phyloP scores from a whole-genome alignment of 1,140 invertebrate species.

The Panulirus ornatus region DNA sequence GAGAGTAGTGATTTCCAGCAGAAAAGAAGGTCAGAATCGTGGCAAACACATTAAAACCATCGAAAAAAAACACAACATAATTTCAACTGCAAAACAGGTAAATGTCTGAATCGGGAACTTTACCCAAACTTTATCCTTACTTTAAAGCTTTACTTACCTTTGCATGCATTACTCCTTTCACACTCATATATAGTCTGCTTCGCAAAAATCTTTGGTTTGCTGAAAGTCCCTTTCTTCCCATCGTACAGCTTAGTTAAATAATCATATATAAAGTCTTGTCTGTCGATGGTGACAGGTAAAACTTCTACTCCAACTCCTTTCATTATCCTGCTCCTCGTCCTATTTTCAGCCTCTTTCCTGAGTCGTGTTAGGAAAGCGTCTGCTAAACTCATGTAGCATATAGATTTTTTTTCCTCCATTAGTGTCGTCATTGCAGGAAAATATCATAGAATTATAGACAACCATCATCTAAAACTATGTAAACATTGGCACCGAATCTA shows the following conservation, averaged over 20 bases:
- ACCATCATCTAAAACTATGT: too few species aligned
- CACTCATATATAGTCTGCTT: conserved; percentile 68
- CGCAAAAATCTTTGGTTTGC: conserved; percentile 52
- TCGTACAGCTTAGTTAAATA: conserved; percentile 51
- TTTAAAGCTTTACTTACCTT: conserved; percentile 54
- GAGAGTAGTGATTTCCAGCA: too few species aligned
- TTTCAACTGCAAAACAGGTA: too few species aligned
- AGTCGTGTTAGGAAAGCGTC: conserved; percentile 62
- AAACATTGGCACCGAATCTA: too few species aligned
- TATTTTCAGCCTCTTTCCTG: conserved; percentile 41
- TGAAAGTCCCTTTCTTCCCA: conserved; percentile 51
- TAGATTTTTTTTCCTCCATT: conserved; percentile 25
- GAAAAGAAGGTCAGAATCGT: too few species aligned
- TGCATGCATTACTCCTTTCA: conserved; percentile 55
- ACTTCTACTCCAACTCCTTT: conserved; percentile 54
- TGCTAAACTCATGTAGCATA: conserved; percentile 65
- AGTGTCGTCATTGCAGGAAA: neutral
- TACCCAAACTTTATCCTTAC: too few species aligned
- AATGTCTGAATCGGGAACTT: too few species aligned
- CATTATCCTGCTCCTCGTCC: conserved; percentile 35
- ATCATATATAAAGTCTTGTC: conserved; percentile 52
- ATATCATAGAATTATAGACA: too few species aligned
- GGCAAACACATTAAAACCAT: too few species aligned
- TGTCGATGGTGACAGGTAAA: conserved; percentile 31
- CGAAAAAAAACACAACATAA: too few species aligned